Percentiles rank a stretch among this genome's conserved stretches.
phyloP scores from a whole-genome alignment of 2,797 vertebrate species.

The Acanthurus lineatus region DNA sequence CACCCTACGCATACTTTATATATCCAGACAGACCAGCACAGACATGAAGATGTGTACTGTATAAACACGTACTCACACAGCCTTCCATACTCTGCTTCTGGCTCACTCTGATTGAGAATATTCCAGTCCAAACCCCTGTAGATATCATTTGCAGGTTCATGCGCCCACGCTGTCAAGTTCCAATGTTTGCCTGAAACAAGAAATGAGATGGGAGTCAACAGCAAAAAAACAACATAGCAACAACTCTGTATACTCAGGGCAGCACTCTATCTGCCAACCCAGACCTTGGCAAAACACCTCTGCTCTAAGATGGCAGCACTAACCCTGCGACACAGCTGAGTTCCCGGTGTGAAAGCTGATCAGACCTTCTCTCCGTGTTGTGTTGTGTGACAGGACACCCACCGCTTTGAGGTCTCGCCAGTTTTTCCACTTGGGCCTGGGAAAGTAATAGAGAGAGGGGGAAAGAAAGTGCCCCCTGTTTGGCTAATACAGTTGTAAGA shows the following conservation, averaged over 20 bases:
- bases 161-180: constrained; percentile 42
- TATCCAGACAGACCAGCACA: background rate
- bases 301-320: constrained; percentile 42
- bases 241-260: constrained; percentile 36
- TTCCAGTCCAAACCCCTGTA: constrained; percentile 52
- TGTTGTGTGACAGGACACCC: constrained; percentile 47
- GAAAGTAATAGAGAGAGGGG: background rate
- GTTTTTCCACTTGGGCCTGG: constrained; percentile 31
- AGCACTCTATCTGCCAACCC: constrained; percentile 43
- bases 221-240: constrained; percentile 26
- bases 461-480: background rate
- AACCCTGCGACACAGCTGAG: constrained; percentile 23
- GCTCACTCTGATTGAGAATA: constrained; percentile 55
- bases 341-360: constrained; percentile 50
- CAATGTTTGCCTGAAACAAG: constrained; percentile 64
- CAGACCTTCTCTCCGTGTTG: constrained; percentile 45
- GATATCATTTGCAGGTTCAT: constrained; percentile 64
- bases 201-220: constrained; percentile 52
- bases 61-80: constrained; percentile 8
- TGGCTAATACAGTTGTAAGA: background rate
- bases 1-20: background rate
- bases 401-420: constrained; percentile 41
- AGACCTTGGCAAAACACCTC: constrained; percentile 44
- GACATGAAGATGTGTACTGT: background rate
- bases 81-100: constrained; percentile 7